These are phyloP conservation scores for Pocillopora meandrina DNA, from an alignment of 92 coral and sea anemone species.

Conservation along the genomic window DNA sequence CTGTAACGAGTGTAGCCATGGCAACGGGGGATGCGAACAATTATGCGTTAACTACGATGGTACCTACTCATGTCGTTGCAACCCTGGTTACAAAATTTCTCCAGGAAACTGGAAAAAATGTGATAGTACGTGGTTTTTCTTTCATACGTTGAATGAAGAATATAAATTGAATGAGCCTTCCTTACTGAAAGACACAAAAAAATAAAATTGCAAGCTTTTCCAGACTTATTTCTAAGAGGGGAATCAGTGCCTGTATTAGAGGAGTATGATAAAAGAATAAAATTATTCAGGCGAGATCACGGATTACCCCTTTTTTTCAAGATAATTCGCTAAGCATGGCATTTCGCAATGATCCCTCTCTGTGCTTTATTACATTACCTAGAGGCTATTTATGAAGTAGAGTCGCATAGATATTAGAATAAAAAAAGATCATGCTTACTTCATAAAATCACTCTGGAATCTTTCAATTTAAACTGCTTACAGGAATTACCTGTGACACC, in stretches of 20 bases:
- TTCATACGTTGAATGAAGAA: not conserved
- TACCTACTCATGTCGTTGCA: not conserved
- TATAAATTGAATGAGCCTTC: not conserved
- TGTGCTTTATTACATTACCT: no score
- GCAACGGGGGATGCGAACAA: constrained; percentile 22
- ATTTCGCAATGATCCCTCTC: no score
- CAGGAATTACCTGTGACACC: constrained; percentile 9
- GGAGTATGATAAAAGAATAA: no score
- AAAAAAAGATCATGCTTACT: not conserved
- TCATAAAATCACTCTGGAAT: no score
- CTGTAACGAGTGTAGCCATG: not conserved
- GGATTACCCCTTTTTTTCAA: no score
- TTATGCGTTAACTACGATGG: not conserved
- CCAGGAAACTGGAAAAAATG: not conserved
- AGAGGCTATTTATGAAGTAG: no score
- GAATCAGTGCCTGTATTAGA: no score
- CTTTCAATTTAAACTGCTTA: not conserved
- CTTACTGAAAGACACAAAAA: not conserved
- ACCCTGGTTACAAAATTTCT: not conserved
- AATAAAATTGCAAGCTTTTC: no score
- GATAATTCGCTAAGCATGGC: no score
- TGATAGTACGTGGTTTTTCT: not conserved
- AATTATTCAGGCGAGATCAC: no score
- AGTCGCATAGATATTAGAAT: no score
- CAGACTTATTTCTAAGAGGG: no score